Evolutionary conservation across 2,888 invertebrate species (phyloP), one percentile per base, ranked within the genome.

Genomic region (Chirona hameri): DNA sequence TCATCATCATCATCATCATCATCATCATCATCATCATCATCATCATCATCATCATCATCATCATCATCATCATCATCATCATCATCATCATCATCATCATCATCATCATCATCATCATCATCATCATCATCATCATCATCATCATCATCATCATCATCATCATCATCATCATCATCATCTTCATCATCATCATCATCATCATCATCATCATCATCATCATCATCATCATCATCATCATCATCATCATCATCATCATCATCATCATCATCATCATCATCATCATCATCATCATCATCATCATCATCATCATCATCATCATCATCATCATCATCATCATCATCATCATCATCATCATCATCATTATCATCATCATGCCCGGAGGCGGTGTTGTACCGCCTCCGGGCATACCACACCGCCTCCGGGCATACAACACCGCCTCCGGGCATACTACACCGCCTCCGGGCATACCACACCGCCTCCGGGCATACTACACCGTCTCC

Each of bases 1-100:
- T 65, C 65, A 65, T 18, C 65, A 65, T 65, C 65, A 65, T 65
- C 65, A 65, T 65, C 65, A 65, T 65, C 65, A 65, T 65, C 65
- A 65, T 65, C 65, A 65, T 65, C 65, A 65, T 65, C 65, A 65
- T 65, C 65, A 65, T 65, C 65, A 65, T 65, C 65, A 65, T n/a
- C 65, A 65, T 65, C 65, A 65, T 65, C 65, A 65, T 65, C 65
- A 65, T 65, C 65, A 65, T 65, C 65, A 65, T 65, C 65, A 65
- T 65, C 65, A 65, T 65, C 65, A 65, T 65, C 65, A 65, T 65
- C 65, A 65, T 65, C 65, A 65, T 65, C 65, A 65, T 65, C 65
- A 65, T 65, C 65, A 65, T 65, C 65, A 65, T 65, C 65, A 65
- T 65, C 65, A 65, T 65, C 65, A 65, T 65, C 65, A 65, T 65